Evolutionary conservation across 2,888 invertebrate species (phyloP).

Genomic region (Punctoribates punctum): DNA sequence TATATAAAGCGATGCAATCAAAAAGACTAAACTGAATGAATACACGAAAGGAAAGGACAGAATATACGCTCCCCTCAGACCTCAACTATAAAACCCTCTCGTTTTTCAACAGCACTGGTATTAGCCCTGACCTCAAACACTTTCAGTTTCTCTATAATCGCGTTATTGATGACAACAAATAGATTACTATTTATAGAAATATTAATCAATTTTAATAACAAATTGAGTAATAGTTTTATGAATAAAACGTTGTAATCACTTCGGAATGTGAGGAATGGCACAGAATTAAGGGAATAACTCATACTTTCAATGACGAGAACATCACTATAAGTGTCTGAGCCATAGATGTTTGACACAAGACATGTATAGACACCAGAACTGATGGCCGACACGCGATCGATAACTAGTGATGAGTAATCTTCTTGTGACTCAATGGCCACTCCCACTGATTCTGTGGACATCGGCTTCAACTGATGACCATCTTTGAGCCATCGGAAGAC

Average conservation of each 20-base stretch:
- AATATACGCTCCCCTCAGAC: neutral
- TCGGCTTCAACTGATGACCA: conserved; percentile 41
- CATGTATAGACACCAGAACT: conserved; percentile 47
- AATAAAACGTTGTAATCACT: neutral
- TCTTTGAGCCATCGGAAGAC: conserved; percentile 47
- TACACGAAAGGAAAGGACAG: neutral
- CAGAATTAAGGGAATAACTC: neutral
- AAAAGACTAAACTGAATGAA: no score
- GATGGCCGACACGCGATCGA: conserved; percentile 45
- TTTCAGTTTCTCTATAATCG: neutral
- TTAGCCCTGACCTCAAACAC: neutral
- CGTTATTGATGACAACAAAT: neutral
- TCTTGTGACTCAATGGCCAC: conserved; percentile 43
- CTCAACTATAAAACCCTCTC: no score
- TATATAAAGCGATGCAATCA: no score
- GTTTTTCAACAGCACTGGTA: neutral
- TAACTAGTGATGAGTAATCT: conserved; percentile 46
- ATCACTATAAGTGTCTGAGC: conserved; percentile 45
- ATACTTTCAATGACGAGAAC: conserved; percentile 47
- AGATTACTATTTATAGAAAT: neutral
- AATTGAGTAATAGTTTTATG: neutral
- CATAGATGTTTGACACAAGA: conserved; percentile 46
- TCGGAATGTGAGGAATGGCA: neutral
- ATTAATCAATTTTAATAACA: neutral
- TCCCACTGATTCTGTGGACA: neutral